A percentile compares a stretch with the other conserved stretches of the same genome.
Conservation (phyloP, 2,888 invertebrate genomes). For the Drosophila niveifrons region DNA sequence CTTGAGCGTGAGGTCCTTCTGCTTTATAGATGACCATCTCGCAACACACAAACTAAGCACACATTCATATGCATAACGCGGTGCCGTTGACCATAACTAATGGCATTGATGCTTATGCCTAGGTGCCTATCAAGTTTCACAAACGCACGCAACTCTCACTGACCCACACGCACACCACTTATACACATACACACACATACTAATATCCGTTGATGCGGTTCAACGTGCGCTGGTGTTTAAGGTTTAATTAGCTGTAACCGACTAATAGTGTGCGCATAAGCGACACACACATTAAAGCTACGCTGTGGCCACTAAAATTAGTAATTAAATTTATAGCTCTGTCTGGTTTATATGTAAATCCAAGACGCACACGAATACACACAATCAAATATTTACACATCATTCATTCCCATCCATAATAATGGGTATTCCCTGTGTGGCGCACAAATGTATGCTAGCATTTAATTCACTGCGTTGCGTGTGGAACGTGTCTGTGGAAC, state of each 20-base stretch:
- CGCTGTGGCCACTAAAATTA: neutral
- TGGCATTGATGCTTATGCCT: constrained; percentile 10
- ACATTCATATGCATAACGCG: constrained; percentile 25
- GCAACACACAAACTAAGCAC: neutral
- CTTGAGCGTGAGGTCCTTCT: constrained; percentile 10
- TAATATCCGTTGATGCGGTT: neutral
- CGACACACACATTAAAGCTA: constrained; percentile 9
- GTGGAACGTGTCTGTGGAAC: constrained; percentile 1
- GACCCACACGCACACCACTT: neutral
- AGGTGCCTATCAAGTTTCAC: constrained; percentile 11
- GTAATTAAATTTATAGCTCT: constrained; percentile 8
- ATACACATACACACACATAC: neutral
- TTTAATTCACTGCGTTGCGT: neutral
- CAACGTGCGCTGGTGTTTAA: neutral
- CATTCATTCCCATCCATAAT: neutral
- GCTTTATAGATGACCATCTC: neutral
- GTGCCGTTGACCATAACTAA: constrained; percentile 27
- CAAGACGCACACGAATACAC: constrained; percentile 1
- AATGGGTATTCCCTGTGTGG: neutral
- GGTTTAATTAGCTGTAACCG: constrained; percentile 29
- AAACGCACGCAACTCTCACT: neutral
- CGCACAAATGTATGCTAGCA: constrained; percentile 36
- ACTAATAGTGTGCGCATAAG: constrained; percentile 20
- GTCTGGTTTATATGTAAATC: constrained; percentile 10
- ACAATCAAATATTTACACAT: neutral